Evolutionary conservation across 2,113 vertebrate species (phyloP).

Genomic region (Nesogale talazaci): DNA sequence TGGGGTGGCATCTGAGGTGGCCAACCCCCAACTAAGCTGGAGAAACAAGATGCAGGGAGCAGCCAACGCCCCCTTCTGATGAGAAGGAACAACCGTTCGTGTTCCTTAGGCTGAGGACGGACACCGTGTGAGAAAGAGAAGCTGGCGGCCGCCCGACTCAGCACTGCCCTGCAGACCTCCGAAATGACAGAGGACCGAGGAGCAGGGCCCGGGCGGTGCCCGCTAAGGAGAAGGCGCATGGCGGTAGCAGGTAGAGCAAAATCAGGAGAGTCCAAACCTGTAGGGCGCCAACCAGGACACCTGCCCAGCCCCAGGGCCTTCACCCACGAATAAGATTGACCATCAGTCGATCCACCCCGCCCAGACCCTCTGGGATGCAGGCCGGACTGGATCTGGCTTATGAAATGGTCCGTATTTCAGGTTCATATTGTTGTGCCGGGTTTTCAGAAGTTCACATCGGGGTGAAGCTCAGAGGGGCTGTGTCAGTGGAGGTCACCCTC

Average conservation of each 20-base stretch:
- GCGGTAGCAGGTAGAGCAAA: not conserved
- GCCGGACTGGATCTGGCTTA: no score
- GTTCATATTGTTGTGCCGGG: no score
- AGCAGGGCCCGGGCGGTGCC: rapidly evolving
- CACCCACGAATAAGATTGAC: not conserved
- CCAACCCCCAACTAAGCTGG: not conserved
- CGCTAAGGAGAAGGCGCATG: not conserved
- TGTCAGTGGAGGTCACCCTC: no score
- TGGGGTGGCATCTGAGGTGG: no score
- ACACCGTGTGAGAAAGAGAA: not conserved
- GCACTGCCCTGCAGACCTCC: not conserved
- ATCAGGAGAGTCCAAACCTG: not conserved
- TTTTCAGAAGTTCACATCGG: no score
- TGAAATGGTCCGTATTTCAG: no score
- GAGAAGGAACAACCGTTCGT: not conserved
- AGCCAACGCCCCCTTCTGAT: not conserved
- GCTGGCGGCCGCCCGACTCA: no score
- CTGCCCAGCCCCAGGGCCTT: not conserved
- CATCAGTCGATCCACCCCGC: no score
- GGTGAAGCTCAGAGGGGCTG: no score
- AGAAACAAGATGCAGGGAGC: not conserved
- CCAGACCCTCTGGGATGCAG: not conserved
- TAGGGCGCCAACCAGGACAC: not conserved
- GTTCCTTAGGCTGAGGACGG: not conserved
- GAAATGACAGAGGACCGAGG: not conserved